These are phyloP conservation scores for Tetraneura akinire DNA, from an alignment of 1,140 invertebrate species.

Conservation along the genomic window DNA sequence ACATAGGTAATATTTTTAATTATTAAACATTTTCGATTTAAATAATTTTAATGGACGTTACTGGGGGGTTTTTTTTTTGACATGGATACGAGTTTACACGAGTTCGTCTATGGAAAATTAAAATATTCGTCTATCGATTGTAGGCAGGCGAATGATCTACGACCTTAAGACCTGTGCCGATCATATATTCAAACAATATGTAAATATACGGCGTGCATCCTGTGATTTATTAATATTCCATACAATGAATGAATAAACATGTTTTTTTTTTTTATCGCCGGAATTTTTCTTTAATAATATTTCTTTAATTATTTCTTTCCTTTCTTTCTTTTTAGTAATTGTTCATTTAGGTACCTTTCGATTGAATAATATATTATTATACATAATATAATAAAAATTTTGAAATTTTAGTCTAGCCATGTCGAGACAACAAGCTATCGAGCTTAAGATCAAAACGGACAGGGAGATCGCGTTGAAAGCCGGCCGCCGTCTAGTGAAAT, in stretches of 20 bases:
- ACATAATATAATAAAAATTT: background rate
- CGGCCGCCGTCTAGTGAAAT: constrained; percentile 54
- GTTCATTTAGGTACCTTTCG: background rate
- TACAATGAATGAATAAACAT: constrained; percentile 32
- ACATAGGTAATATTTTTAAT: too few relatives aligned
- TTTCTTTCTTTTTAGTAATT: background rate
- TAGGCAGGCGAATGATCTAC: background rate
- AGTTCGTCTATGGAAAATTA: background rate
- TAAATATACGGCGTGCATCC: constrained; percentile 39
- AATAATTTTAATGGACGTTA: constrained; percentile 12
- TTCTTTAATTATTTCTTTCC: too few relatives aligned
- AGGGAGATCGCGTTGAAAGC: constrained; percentile 53
- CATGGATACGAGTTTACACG: too few relatives aligned
- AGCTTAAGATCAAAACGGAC: constrained; percentile 43
- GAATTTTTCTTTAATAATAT: background rate
- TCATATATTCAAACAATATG: constrained; percentile 24
- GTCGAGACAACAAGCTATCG: constrained; percentile 47
- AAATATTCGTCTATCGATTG: background rate
- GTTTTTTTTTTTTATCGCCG: background rate
- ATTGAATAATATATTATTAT: too few relatives aligned
- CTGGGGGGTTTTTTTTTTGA: background rate
- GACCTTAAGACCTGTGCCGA: background rate
- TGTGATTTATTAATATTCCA: constrained; percentile 15
- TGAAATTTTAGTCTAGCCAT: background rate
- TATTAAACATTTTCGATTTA: background rate